Evolutionary conservation across 2,113 vertebrate species (phyloP).

Genomic region (Orthonyx spaldingii): DNA sequence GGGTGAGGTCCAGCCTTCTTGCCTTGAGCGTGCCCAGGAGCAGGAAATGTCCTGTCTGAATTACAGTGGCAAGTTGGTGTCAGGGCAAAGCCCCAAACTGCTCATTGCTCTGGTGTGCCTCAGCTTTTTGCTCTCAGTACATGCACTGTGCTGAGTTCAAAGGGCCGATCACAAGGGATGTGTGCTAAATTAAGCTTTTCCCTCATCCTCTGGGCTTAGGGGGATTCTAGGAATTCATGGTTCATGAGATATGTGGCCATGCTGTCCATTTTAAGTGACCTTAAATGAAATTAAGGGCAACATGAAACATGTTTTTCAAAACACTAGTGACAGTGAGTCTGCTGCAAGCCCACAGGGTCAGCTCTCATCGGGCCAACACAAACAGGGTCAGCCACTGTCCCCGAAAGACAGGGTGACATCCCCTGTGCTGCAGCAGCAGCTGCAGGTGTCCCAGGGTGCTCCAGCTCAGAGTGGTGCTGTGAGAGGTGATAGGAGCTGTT

Average conservation of each 20-base stretch:
- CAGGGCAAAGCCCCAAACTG: not conserved
- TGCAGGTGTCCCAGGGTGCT: not conserved
- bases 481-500: not conserved
- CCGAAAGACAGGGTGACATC: not conserved
- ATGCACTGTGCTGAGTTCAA: not conserved
- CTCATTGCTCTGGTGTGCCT: not conserved
- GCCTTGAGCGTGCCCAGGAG: not conserved
- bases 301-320: not conserved
- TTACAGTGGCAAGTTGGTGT: not conserved
- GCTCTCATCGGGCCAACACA: not conserved
- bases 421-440: not conserved
- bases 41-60: not conserved
- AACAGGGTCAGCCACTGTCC: not conserved
- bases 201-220: conserved; percentile 44
- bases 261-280: conserved; percentile 37
- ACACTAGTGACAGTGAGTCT: not conserved
- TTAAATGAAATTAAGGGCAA: conserved; percentile 42
- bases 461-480: not conserved
- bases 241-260: not conserved
- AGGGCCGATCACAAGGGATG: conserved; percentile 13
- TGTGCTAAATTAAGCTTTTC: conserved; percentile 26
- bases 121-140: not conserved
- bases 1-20: not conserved
- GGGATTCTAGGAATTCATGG: conserved; percentile 27
- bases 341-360: not conserved